phyloP scores from a whole-genome alignment of 1,140 invertebrate species.

The Eriocheir sinensis region DNA sequence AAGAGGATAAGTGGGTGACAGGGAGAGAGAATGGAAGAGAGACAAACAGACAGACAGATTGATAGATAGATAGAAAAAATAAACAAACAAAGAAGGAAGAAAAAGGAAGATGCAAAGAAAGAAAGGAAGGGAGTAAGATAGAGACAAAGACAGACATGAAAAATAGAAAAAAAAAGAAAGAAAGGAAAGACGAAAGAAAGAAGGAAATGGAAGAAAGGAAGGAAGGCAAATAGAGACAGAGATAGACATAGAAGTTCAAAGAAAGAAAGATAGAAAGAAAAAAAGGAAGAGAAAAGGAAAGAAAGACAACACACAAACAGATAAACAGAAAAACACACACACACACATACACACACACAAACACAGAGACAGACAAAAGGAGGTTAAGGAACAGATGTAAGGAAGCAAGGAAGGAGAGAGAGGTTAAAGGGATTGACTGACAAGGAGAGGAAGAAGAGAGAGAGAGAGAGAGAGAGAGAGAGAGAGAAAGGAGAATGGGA shows the following conservation, averaged over 20 bases:
- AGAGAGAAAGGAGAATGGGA: background rate
- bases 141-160: background rate
- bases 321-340: background rate
- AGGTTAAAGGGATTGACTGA: background rate
- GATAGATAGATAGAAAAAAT: background rate
- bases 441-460: background rate
- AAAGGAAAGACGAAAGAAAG: background rate
- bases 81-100: background rate
- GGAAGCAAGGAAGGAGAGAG: background rate
- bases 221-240: background rate
- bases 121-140: background rate
- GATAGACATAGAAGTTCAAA: background rate
- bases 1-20: background rate
- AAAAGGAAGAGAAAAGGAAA: background rate
- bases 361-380: background rate
- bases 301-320: background rate
- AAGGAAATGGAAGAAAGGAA: background rate
- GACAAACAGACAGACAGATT: background rate
- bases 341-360: background rate
- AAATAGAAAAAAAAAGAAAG: background rate
- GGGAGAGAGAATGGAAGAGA: background rate
- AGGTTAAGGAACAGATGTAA: background rate
- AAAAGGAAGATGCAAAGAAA: background rate
- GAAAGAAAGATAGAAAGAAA: background rate
- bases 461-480: background rate